phyloP scores from a whole-genome alignment of 1,140 invertebrate species.

The Archivesica marissinica region DNA sequence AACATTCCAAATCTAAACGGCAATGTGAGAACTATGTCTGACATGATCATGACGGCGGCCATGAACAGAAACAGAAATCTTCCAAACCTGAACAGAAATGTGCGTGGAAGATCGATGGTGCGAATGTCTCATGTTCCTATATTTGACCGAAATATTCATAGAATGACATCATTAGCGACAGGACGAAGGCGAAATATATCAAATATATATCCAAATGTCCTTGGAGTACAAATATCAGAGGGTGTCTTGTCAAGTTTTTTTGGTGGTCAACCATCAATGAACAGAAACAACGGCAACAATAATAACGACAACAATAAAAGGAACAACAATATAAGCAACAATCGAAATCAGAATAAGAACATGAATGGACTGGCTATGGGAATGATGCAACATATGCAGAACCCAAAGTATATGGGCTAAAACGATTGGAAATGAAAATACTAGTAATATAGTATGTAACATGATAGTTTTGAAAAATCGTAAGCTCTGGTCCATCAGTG shows the following conservation, averaged over 20 bases:
- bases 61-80: neutral
- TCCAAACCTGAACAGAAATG: conserved; percentile 1
- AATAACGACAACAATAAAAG: neutral
- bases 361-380: too few species aligned
- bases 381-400: neutral
- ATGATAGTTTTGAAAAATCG: neutral
- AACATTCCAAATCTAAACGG: too few species aligned
- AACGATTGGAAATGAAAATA: neutral
- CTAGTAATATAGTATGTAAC: neutral
- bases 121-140: too few species aligned
- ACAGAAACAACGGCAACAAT: neutral
- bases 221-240: neutral
- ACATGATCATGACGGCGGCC: neutral
- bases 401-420: neutral
- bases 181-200: too few species aligned
- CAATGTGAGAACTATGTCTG: too few species aligned
- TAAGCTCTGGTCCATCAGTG: neutral
- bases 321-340: neutral
- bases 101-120: too few species aligned
- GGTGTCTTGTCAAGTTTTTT: neutral
- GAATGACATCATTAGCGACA: too few species aligned
- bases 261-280: neutral
- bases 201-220: too few species aligned
- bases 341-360: neutral
- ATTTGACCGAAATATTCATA: too few species aligned